phyloP scores from a whole-genome alignment of 2,113 vertebrate genomes.

The Macrotis lagotis region DNA sequence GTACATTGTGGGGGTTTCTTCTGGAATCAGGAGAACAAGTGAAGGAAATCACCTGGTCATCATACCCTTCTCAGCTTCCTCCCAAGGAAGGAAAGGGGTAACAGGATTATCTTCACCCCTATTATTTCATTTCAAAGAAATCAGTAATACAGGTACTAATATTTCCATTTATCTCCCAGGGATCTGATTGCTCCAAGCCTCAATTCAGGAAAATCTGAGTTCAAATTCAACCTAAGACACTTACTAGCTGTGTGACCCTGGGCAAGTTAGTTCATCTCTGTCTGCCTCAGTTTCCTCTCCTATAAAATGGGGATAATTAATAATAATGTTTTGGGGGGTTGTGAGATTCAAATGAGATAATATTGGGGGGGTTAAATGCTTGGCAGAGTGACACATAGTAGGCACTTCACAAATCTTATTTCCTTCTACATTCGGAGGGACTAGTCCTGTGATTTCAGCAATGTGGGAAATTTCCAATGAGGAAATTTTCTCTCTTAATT shows the following conservation, averaged over 20 bases:
- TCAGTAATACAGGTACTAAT: neutral
- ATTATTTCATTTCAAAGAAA: neutral
- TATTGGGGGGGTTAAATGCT: neutral
- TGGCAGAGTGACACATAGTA: neutral
- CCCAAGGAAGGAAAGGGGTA: neutral
- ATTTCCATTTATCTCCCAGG: neutral
- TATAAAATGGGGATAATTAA: neutral
- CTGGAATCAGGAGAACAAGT: neutral
- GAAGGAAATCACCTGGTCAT: neutral
- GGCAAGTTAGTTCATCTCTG: neutral
- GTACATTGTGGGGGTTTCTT: neutral
- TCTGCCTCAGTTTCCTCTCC: neutral
- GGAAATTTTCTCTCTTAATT: neutral
- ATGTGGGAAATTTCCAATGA: neutral
- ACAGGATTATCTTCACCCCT: neutral
- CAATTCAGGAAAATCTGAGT: neutral
- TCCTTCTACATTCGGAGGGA: neutral
- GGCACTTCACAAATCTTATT: neutral
- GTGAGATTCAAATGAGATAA: neutral
- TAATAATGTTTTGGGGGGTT: neutral
- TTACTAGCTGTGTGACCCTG: neutral
- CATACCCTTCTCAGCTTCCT: neutral
- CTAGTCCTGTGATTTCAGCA: neutral
- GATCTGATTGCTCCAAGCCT: neutral
- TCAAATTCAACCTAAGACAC: neutral